A percentile compares a stretch with the other conserved stretches of the same genome.
Conservation (phyloP, 2,113 vertebrate genomes). For the Spheniscus mendiculus region DNA sequence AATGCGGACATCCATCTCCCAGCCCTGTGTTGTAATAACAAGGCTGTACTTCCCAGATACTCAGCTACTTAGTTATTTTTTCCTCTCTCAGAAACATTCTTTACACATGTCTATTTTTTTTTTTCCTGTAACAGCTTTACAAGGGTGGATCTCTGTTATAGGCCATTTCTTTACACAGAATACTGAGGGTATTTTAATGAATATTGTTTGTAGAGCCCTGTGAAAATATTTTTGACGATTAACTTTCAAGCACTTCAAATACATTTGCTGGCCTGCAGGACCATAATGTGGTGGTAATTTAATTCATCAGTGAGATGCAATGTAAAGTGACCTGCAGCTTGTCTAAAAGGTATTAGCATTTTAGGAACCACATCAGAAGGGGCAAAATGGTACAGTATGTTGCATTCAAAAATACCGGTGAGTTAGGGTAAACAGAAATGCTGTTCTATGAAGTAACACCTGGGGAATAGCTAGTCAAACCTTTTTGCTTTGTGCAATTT, state of each 20-base stretch:
- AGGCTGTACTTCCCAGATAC: constrained; percentile 17
- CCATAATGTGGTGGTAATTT: not conserved
- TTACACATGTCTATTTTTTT: not conserved
- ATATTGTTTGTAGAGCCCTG: not conserved
- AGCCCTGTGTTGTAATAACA: constrained; percentile 23
- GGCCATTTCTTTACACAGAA: not conserved
- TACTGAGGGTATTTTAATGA: not conserved
- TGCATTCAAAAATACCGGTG: not conserved
- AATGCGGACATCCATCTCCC: not conserved
- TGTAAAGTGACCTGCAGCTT: not conserved
- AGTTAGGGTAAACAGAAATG: not conserved
- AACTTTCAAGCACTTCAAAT: not conserved
- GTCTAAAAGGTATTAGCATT: not conserved
- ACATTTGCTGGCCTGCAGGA: not conserved
- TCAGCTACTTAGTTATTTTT: constrained; percentile 33
- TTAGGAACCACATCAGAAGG: not conserved
- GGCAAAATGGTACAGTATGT: not conserved
- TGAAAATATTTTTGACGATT: not conserved
- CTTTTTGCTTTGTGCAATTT: not conserved
- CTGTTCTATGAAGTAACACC: not conserved
- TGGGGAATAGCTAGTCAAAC: not conserved
- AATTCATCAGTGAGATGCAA: not conserved
- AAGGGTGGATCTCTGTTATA: not conserved
- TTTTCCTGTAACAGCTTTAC: not conserved
- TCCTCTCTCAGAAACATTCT: not conserved